Conservation (phyloP, 2,888 invertebrate species). For the Hypolimnas misippus region DNA sequence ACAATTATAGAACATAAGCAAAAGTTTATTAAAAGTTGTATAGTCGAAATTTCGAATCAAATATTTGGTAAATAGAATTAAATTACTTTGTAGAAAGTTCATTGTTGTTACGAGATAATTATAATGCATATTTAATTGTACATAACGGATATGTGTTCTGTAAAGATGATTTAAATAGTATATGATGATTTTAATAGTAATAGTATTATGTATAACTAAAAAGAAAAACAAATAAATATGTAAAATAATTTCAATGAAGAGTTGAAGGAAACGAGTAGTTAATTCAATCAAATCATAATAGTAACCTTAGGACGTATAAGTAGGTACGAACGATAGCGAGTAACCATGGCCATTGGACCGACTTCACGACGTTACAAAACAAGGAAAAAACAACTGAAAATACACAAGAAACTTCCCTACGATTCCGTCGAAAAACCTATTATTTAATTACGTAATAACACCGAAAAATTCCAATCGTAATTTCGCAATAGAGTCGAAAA, state of each 20-base stretch:
- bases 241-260: not conserved
- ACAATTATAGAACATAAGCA: too few relatives aligned
- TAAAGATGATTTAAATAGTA: not conserved
- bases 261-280: constrained; percentile 30
- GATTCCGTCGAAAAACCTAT: not conserved
- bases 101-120: too few relatives aligned
- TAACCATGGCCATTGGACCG: constrained; percentile 27
- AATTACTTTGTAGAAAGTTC: too few relatives aligned
- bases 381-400: constrained; percentile 32
- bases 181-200: not conserved
- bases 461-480: constrained; percentile 48
- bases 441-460: constrained; percentile 13
- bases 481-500: constrained; percentile 38
- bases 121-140: too few relatives aligned
- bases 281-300: constrained; percentile 38
- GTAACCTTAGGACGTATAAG: constrained; percentile 30
- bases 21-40: too few relatives aligned
- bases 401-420: not conserved
- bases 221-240: not conserved
- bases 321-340: constrained; percentile 20
- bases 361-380: constrained; percentile 5
- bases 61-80: too few relatives aligned
- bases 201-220: not conserved
- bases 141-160: too few relatives aligned
- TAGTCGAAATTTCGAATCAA: too few relatives aligned